Percentiles rank a stretch among this genome's conserved stretches.
Conservation (phyloP, 1,140 invertebrate species). For the Adoxophyes honmai region DNA sequence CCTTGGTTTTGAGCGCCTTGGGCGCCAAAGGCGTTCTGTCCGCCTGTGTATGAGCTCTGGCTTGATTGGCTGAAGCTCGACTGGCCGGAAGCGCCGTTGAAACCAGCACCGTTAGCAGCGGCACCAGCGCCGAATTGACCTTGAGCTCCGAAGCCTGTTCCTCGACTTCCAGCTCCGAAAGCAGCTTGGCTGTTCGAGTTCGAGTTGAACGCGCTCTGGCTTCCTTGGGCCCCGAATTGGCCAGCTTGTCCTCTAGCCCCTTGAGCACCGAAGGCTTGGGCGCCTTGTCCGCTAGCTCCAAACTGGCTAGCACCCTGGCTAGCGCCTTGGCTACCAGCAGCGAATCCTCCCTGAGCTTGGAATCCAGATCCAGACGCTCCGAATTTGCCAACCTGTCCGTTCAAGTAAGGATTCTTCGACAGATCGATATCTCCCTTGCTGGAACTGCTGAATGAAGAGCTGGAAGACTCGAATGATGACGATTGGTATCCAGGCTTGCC, state of each 20-base stretch:
- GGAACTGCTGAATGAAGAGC: conserved; percentile 28
- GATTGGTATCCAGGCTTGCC: conserved; percentile 32
- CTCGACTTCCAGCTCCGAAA: conserved; percentile 14
- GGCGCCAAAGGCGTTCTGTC: neutral
- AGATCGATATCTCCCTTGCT: conserved; percentile 40
- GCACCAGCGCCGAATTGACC: conserved; percentile 11
- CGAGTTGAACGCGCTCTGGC: conserved; percentile 18
- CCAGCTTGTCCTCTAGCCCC: conserved; percentile 6
- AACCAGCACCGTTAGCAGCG: neutral
- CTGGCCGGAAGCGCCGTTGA: conserved; percentile 8
- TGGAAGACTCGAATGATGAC: conserved; percentile 41
- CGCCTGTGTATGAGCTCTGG: conserved; percentile 8
- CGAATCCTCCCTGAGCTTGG: conserved; percentile 22
- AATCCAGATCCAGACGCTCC: conserved; percentile 32
- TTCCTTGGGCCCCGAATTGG: conserved; percentile 22
- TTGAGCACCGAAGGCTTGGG: conserved; percentile 11
- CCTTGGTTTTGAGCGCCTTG: neutral
- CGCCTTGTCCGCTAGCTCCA: neutral
- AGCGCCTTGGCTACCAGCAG: neutral
- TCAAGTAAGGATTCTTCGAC: conserved; percentile 39
- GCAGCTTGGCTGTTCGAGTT: conserved; percentile 17
- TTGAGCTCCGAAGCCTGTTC: conserved; percentile 16
- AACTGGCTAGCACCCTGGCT: conserved; percentile 1
- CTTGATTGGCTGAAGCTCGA: conserved; percentile 8
- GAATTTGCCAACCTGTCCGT: conserved; percentile 20